A percentile compares a stretch with the other conserved stretches of the same genome.
Evolutionary conservation across 2,888 invertebrate species (phyloP).

Genomic region (Ischnus inquisitorius): DNA sequence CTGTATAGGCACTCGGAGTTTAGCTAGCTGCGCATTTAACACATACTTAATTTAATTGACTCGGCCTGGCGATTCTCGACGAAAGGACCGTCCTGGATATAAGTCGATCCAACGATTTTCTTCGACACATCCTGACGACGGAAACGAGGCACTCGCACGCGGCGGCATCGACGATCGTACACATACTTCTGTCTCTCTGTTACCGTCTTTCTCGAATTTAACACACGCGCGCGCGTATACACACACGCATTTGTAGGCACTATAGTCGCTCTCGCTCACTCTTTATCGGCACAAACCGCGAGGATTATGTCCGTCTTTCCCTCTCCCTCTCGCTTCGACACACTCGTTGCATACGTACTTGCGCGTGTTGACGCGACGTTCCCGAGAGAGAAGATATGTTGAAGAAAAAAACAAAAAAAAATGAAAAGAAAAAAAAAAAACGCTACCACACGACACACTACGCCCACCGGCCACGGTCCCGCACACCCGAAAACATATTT

Average conservation of each 20-base stretch:
- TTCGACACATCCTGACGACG: slow-evolving; percentile 68
- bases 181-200: slow-evolving; percentile 46
- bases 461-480: slow-evolving; percentile 74
- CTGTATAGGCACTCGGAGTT: slow-evolving; percentile 1
- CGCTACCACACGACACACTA: slow-evolving; percentile 68
- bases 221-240: not conserved
- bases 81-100: slow-evolving; percentile 61
- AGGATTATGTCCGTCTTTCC: slow-evolving; percentile 41
- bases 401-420: slow-evolving; percentile 38
- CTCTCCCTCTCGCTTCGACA: slow-evolving; percentile 52
- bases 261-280: slow-evolving; percentile 39
- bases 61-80: slow-evolving; percentile 29
- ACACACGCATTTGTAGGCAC: slow-evolving; percentile 32
- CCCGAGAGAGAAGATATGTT: slow-evolving; percentile 43
- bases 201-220: slow-evolving; percentile 49
- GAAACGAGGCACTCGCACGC: slow-evolving; percentile 63
- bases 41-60: slow-evolving; percentile 51
- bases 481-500: slow-evolving; percentile 74
- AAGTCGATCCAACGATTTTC: slow-evolving; percentile 67
- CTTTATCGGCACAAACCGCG: slow-evolving; percentile 51
- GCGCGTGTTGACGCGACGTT: slow-evolving; percentile 70
- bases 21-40: slow-evolving; percentile 35
- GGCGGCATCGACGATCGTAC: slow-evolving; percentile 62
- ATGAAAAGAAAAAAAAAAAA: slow-evolving; percentile 54
- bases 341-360: slow-evolving; percentile 66